Evolutionary conservation across 1,140 invertebrate species (phyloP), one percentile per base, ranked within the genome.

Genomic region (Nautilus pompilius): DNA sequence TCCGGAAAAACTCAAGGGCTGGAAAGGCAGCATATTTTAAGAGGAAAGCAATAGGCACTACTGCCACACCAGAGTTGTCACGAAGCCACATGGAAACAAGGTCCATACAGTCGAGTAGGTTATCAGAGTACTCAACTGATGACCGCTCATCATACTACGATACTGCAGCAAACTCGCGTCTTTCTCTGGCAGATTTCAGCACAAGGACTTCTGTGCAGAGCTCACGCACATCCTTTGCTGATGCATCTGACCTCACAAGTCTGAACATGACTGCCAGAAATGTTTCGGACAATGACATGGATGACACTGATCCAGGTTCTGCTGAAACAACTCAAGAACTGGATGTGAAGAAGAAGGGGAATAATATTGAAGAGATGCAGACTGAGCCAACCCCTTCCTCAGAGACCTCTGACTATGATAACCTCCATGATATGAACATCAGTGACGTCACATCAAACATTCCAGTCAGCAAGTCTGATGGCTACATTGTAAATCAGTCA

Each of bases 131-230:
- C 60, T 79, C 77, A 24, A 68, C 72, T 15, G 76, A 76, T 46
- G 77, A 76, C 55, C 60, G 69, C 26, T 79, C 77, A 8, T 78
- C 77, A 10, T 74, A 74, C 30, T 79, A 79, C 60, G 77, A 77
- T 68, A 78, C 76, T 24, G 76, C 76, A 41, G 70, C 76, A 5
- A 77, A 77, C 58, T 79, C 77, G 3, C 58, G 77, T 15, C 54
- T 78, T 10, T 78, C 76, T 8, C 58, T 79, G 28, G 70, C 65
- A 17, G 74, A 78, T 56, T 69, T 66, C 51, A 70, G 67, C 58
- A 63, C 69, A 49, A 69, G 71, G 53, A 66, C 68, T 10, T 78
- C 77, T 5, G 66, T 69, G 30, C 73, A 74, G 53, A 79, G 77
- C 66, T 79, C 77, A 46, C 65, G 74, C 28, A 79, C 77, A 15